phyloP scores from a whole-genome alignment of 2,888 invertebrate species.

The Brenthis daphne region DNA sequence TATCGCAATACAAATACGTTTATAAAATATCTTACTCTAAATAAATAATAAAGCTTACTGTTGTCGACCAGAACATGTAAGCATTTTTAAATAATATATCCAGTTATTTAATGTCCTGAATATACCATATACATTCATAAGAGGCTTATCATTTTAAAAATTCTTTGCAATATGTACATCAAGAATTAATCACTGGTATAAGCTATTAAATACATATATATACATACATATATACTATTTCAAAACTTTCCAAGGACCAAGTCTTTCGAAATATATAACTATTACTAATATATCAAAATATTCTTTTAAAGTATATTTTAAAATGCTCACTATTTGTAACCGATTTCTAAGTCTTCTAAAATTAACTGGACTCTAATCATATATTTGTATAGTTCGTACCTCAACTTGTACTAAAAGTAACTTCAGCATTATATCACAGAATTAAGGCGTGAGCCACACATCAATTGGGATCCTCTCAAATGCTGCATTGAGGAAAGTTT shows the following conservation, averaged over 20 bases:
- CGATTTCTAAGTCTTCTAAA: background rate
- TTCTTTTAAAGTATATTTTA: no score
- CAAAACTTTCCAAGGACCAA: no score
- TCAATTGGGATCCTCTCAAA: constrained; percentile 87
- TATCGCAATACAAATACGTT: constrained; percentile 22
- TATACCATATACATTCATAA: no score
- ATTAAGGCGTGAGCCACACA: constrained; percentile 83
- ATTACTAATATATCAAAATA: no score
- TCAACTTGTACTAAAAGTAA: constrained; percentile 11
- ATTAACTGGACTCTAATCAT: constrained; percentile 6
- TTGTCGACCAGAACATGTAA: constrained; percentile 16
- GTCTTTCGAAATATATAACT: no score
- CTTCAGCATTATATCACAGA: constrained; percentile 6
- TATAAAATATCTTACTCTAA: constrained; percentile 34
- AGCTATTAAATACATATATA: no score
- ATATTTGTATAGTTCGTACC: constrained; percentile 20
- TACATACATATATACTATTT: no score
- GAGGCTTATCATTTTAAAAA: no score
- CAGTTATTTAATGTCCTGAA: background rate
- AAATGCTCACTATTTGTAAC: background rate
- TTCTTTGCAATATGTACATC: no score
- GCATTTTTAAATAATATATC: background rate
- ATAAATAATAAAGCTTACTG: constrained; percentile 44
- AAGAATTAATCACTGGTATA: no score
- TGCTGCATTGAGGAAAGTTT: constrained; percentile 87